Evolutionary conservation across 2,888 invertebrate species (phyloP).

Genomic region (Listrodromus nycthemerus): DNA sequence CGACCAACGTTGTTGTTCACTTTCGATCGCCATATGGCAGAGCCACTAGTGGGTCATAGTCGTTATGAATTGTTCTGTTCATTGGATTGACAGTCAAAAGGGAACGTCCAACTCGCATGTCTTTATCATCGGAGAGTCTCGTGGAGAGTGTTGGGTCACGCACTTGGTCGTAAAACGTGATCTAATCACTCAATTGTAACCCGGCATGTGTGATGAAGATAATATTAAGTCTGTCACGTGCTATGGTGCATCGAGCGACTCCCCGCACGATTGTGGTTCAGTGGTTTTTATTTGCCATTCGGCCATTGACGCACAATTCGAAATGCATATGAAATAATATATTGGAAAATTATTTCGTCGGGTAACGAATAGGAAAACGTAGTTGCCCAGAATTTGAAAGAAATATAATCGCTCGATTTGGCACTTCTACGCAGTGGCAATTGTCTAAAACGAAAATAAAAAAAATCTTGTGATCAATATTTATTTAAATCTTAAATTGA

Average conservation of each 20-base stretch:
- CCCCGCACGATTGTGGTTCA: conserved; percentile 24
- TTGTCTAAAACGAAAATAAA: not conserved
- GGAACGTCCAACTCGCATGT: conserved; percentile 20
- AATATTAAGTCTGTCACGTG: conserved; percentile 64
- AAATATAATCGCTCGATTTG: not conserved
- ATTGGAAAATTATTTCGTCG: not conserved
- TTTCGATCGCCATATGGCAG: not conserved
- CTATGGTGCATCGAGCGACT: conserved; percentile 26
- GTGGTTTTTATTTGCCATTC: not conserved
- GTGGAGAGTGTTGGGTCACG: conserved; percentile 58
- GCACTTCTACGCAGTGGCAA: not conserved
- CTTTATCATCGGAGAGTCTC: conserved; percentile 38
- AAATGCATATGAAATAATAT: conserved; percentile 4
- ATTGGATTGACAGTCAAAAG: conserved; percentile 33
- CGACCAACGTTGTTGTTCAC: not conserved
- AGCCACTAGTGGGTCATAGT: conserved; percentile 32
- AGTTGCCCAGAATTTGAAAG: not conserved
- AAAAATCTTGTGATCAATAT: not conserved
- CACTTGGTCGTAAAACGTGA: conserved; percentile 57
- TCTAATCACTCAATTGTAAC: conserved; percentile 67
- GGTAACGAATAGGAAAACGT: not conserved
- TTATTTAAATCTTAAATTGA: not conserved
- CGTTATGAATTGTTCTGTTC: conserved; percentile 27
- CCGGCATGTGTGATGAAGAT: conserved; percentile 60
- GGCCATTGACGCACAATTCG: not conserved